These are phyloP conservation scores for Melanostoma scalare DNA, from an alignment of 2,888 invertebrate species.

Conservation along the genomic window DNA sequence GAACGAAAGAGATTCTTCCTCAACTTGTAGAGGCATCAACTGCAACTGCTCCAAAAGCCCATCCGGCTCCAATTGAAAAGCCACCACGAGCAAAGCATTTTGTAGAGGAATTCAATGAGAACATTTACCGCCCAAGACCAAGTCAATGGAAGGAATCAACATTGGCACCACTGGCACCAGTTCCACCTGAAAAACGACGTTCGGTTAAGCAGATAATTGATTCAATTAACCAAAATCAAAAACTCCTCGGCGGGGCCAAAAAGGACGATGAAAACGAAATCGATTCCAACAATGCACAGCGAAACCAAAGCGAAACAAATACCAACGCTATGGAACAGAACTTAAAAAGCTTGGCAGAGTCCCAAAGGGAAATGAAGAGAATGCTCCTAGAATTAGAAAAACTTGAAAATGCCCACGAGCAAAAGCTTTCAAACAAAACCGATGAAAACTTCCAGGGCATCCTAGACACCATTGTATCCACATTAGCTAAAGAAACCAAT, in stretches of 20 bases:
- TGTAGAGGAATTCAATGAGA: conserved; percentile 39
- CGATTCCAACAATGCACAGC: conserved; percentile 44
- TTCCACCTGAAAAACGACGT: conserved; percentile 76
- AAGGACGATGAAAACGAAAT: conserved; percentile 50
- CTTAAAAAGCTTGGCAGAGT: conserved; percentile 73
- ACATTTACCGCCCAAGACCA: conserved; percentile 50
- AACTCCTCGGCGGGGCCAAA: conserved; percentile 77
- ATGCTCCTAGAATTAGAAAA: conserved; percentile 74
- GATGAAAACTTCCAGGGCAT: conserved; percentile 65
- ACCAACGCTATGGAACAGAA: conserved; percentile 65
- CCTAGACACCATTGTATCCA: conserved; percentile 56
- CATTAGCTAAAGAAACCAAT: conserved; percentile 47
- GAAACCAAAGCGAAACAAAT: conserved; percentile 56
- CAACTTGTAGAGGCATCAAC: conserved; percentile 67
- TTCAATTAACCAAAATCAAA: conserved; percentile 81
- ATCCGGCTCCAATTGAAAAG: conserved; percentile 51
- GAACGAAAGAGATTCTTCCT: conserved; percentile 20
- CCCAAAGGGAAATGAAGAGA: conserved; percentile 74
- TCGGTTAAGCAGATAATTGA: conserved; percentile 81
- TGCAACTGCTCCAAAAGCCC: conserved; percentile 41
- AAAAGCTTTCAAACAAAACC: conserved; percentile 55
- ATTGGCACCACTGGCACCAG: conserved; percentile 74
- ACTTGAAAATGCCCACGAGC: conserved; percentile 56
- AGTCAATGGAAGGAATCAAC: conserved; percentile 75
- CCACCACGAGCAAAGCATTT: conserved; percentile 52